A percentile compares a stretch with the other conserved stretches of the same genome.
Conservation (phyloP, 2,797 vertebrate genomes). For the Phaenicophaeus curvirostris region DNA sequence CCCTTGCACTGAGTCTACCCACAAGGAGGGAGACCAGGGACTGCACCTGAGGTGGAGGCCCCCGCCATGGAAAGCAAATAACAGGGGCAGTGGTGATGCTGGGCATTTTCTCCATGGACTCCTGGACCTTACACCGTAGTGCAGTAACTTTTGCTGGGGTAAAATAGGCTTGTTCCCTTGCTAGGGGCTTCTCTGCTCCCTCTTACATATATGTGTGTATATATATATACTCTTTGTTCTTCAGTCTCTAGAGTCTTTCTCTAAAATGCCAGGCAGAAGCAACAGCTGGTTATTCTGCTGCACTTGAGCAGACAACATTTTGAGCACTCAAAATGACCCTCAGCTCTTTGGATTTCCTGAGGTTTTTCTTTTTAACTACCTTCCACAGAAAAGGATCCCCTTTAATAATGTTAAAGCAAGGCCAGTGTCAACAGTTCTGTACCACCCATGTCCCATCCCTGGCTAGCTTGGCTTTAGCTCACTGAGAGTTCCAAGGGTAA, state of each 20-base stretch:
- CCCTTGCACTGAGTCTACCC: not conserved
- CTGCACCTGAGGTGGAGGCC: not conserved
- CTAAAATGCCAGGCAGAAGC: not conserved
- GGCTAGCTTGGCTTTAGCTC: not conserved
- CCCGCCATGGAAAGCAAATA: not conserved
- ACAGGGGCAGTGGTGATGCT: not conserved
- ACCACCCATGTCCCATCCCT: not conserved
- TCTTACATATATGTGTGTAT: not conserved
- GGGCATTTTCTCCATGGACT: not conserved
- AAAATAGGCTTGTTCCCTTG: conserved; percentile 11
- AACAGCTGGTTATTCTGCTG: not conserved
- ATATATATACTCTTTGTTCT: not conserved
- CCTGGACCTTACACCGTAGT: not conserved
- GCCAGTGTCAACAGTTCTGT: not conserved
- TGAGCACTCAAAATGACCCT: not conserved
- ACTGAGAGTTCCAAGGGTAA: not conserved
- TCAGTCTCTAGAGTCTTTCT: not conserved
- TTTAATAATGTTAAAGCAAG: not conserved
- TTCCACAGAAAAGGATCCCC: not conserved
- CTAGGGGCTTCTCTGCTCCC: not conserved
- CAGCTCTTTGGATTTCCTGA: not conserved
- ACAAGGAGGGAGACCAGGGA: not conserved
- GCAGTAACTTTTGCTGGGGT: not conserved
- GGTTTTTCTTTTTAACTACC: not conserved
- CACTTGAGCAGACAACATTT: not conserved